Base-by-base conservation (phyloP, 2,113 vertebrate species). In the Podarcis muralis region DNA sequence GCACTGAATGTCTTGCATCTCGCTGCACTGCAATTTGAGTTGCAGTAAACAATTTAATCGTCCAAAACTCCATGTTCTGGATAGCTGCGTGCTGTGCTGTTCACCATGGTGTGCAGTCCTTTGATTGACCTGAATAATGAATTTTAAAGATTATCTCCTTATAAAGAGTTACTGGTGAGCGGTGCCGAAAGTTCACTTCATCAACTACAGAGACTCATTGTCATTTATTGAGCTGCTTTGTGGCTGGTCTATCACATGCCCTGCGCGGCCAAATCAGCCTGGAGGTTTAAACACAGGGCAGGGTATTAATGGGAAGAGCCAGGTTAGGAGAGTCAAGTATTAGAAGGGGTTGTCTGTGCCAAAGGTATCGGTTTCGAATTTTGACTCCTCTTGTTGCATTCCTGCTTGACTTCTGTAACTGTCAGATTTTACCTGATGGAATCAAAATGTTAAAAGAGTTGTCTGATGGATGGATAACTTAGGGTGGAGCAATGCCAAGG, bases 141-240 rank as follows among this genome's bases (percentile, higher is more conserved):
- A 78, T 92, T 71, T 80, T 86, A 69, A 93, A 93, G 83, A 91
- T 95, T 84, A 87, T 88, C 69, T 83, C 48, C 86, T 95, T 86
- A 91, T 88, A 53, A 93, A 93, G 87, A 75, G 81, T 90, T 91
- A 43, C 79, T 92, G 5, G 79, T 86, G 90, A 88, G 69, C 84
- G 75, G 87, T 6, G 18, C 72, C 81, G 87, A 27, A 88, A 81
- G 80, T 90, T 88, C 79, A 83, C 86, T 92, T 95, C 80, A 84
- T 93, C 90, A 88, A 53, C 82, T 87, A 0, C 92, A 88, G 81
- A 84, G 87, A 88, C 59, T 87, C 48, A 74, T 71, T 81, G 43
- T 87, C 62, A 87, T 87, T 90, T 92, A 92, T 92, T 83, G 93
- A 93, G 90, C 88, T 90, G 84, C 88, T 94, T 84, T 91, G 88